Conservation (phyloP, 1,140 invertebrate species). For the Papilio machaon region DNA sequence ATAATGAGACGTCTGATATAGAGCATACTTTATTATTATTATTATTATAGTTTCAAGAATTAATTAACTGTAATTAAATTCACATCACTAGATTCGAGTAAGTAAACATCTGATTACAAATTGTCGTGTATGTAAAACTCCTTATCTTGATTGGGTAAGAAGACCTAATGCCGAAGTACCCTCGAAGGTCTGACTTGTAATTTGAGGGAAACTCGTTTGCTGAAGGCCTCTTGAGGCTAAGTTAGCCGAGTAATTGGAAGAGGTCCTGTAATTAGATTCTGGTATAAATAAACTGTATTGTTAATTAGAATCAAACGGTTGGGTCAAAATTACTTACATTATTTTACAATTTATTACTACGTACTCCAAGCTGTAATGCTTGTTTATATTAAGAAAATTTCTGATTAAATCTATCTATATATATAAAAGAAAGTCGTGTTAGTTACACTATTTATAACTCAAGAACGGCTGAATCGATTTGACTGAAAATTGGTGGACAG, state of each 20-base stretch:
- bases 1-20: no score
- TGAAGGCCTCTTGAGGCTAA: conserved; percentile 21
- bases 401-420: no score
- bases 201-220: conserved; percentile 22
- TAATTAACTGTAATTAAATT: no score
- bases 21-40: no score
- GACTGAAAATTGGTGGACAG: no score
- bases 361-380: no score
- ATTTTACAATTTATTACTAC: neutral
- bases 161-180: neutral
- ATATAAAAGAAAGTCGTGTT: no score
- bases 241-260: conserved; percentile 17
- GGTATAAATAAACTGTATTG: neutral
- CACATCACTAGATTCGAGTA: neutral
- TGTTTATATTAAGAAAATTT: neutral
- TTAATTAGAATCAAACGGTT: conserved; percentile 16
- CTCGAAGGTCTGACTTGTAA: conserved; percentile 7
- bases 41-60: no score
- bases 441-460: no score
- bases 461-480: no score
- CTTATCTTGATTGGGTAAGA: neutral
- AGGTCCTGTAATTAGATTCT: conserved; percentile 15
- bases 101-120: neutral
- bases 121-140: neutral
- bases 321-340: neutral